phyloP scores from a whole-genome alignment of 2,113 vertebrate genomes.

The Entosphenus tridentatus region DNA sequence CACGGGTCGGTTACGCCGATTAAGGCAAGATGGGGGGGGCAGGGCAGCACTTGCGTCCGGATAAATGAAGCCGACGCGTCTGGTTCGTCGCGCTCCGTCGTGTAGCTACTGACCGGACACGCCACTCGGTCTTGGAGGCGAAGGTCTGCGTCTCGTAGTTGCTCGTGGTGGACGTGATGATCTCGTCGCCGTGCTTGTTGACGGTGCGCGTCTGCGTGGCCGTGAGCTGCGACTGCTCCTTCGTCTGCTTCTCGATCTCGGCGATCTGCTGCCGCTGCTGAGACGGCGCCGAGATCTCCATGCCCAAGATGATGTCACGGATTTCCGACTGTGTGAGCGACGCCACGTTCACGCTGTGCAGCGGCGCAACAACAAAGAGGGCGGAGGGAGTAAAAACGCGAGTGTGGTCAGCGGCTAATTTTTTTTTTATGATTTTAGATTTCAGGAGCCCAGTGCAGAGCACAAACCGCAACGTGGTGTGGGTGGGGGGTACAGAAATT shows the following conservation, averaged over 20 bases:
- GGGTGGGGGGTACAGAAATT: no score
- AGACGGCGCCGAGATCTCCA: constrained; percentile 95
- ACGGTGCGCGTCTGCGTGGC: constrained; percentile 92
- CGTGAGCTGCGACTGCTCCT: constrained; percentile 89
- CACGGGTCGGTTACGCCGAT: no score
- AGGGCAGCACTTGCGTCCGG: no score
- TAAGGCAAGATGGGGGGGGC: no score
- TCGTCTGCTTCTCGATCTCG: constrained; percentile 97
- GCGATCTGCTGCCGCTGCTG: constrained; percentile 99
- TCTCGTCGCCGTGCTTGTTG: constrained; percentile 96
- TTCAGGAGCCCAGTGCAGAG: no score
- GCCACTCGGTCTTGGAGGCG: constrained; percentile 95
- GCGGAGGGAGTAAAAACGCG: not conserved
- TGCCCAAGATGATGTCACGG: constrained; percentile 93
- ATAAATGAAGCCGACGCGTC: no score
- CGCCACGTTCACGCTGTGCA: constrained; percentile 68
- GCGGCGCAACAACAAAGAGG: not conserved
- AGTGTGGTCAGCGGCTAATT: no score
- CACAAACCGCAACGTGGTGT: no score
- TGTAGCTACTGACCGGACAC: constrained; percentile 44
- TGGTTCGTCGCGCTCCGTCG: no score
- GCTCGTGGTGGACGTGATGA: constrained; percentile 96
- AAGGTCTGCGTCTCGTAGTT: constrained; percentile 98
- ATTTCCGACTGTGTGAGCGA: constrained; percentile 95
- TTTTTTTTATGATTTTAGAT: no score